Conservation (phyloP, 2,888 invertebrate species). For the Aradus depressus region DNA sequence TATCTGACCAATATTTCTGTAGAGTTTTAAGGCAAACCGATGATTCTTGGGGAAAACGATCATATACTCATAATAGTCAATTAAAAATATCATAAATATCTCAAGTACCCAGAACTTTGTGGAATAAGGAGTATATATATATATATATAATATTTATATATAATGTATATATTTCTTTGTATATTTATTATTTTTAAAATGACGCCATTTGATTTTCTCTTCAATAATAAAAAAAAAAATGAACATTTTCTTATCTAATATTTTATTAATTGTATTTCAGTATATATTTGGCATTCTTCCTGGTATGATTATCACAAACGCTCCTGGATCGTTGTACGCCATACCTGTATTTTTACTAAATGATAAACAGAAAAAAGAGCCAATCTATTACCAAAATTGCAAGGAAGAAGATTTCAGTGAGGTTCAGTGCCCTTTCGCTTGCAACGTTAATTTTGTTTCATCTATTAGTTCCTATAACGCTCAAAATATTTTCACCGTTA, state of each 20-base stretch:
- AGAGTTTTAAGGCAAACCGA: too few species aligned
- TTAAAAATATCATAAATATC: too few species aligned
- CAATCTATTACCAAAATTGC: constrained; percentile 4
- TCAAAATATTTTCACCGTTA: constrained; percentile 3
- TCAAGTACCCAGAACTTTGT: too few species aligned
- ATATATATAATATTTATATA: too few species aligned
- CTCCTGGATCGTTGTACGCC: neutral
- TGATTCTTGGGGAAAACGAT: too few species aligned
- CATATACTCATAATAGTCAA: too few species aligned
- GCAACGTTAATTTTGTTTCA: constrained; percentile 7
- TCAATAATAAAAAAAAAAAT: neutral
- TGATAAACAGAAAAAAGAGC: constrained; percentile 8
- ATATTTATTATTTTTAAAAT: neutral
- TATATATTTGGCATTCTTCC: constrained; percentile 3
- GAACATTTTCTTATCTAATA: neutral
- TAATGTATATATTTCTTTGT: too few species aligned
- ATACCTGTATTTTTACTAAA: constrained; percentile 12
- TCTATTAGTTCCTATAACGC: neutral
- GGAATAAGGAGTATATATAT: too few species aligned
- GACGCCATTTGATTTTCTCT: neutral
- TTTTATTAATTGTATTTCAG: neutral
- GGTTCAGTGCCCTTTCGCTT: neutral
- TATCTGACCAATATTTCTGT: too few species aligned
- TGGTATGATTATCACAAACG: constrained; percentile 3
- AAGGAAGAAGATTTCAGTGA: neutral